Percentiles rank a stretch among this genome's conserved stretches.
These are phyloP conservation scores for Noturus placidus DNA, from an alignment of 2,113 vertebrate genomes.

Conservation along the genomic window DNA sequence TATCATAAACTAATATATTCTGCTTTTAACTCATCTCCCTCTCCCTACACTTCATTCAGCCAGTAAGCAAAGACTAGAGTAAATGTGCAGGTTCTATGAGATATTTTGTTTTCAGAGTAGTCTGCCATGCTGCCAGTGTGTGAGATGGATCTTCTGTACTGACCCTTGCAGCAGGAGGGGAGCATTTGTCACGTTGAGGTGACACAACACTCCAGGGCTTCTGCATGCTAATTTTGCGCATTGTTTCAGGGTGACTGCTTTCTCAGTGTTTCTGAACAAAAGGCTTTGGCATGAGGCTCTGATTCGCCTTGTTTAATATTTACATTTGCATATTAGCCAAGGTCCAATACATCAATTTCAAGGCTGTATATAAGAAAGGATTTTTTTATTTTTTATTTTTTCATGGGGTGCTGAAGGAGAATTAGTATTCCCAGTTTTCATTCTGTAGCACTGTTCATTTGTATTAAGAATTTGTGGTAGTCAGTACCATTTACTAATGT, in stretches of 20 bases:
- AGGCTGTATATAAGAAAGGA: conserved; percentile 52
- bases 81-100: background rate
- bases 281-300: conserved; percentile 73
- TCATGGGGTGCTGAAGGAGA: background rate
- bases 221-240: conserved; percentile 81
- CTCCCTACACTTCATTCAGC: background rate
- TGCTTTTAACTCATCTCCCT: background rate
- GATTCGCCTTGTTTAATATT: conserved; percentile 75
- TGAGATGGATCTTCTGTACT: conserved; percentile 72
- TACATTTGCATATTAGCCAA: conserved; percentile 76
- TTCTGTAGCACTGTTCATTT: background rate
- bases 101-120: background rate
- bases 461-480: background rate
- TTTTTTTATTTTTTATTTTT: conserved; percentile 36
- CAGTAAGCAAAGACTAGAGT: background rate
- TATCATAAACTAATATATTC: background rate
- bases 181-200: conserved; percentile 72
- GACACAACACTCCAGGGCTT: conserved; percentile 68
- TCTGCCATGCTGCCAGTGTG: conserved; percentile 65
- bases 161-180: conserved; percentile 78
- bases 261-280: conserved; percentile 82
- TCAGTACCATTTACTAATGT: background rate
- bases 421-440: conserved; percentile 8
- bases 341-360: conserved; percentile 62
- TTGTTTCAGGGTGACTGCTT: conserved; percentile 87